These are phyloP conservation scores for Amblyjoppa proteus DNA, from an alignment of 2,888 invertebrate species.

Conservation along the genomic window DNA sequence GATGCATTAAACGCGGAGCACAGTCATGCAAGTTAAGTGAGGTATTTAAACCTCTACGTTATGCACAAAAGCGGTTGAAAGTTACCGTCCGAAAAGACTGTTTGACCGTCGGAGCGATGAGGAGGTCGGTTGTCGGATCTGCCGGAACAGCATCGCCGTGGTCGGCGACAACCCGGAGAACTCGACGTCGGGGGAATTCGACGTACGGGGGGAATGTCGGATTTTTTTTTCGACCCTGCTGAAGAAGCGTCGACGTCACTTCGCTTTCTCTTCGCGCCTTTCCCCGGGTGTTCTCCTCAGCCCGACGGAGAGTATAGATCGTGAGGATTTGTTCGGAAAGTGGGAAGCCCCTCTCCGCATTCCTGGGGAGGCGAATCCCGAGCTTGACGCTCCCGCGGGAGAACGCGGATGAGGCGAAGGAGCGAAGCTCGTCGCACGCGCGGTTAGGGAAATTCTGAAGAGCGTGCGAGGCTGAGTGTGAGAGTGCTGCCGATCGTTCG, in stretches of 20 bases:
- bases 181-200: no score
- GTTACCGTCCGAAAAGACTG: neutral
- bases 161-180: neutral
- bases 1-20: slow-evolving; percentile 45
- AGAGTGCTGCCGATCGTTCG: slow-evolving; percentile 60
- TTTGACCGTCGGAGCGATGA: no score
- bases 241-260: neutral
- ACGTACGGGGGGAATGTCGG: no score
- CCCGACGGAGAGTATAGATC: neutral
- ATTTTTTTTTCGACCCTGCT: neutral
- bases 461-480: slow-evolving; percentile 1
- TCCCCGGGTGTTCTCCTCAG: neutral
- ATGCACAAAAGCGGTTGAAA: neutral
- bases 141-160: neutral
- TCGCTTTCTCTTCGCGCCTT: slow-evolving; percentile 13
- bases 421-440: slow-evolving; percentile 28
- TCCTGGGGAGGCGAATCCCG: slow-evolving; percentile 36
- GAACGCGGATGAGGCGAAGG: neutral
- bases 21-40: slow-evolving; percentile 33
- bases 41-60: slow-evolving; percentile 1
- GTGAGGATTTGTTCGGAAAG: slow-evolving; percentile 59
- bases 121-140: no score
- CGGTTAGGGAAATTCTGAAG: slow-evolving; percentile 43
- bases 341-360: slow-evolving; percentile 28
- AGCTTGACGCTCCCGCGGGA: slow-evolving; percentile 14